A percentile compares a stretch with the other conserved stretches of the same genome.
Evolutionary conservation across 2,888 invertebrate genomes (phyloP).

Genomic region (Spilarctia lutea): DNA sequence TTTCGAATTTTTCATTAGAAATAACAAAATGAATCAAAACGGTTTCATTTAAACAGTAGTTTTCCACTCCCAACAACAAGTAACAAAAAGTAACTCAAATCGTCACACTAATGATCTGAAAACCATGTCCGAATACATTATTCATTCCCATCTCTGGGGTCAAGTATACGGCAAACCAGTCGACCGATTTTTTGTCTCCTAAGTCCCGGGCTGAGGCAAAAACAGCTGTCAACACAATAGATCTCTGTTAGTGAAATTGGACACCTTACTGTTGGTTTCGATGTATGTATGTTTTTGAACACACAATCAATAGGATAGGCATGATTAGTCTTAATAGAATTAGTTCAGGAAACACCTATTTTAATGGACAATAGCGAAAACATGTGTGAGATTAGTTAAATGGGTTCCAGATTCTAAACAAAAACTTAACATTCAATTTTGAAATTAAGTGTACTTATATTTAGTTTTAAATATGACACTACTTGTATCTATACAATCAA

Average conservation of each 20-base stretch:
- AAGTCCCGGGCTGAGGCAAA: slow-evolving; percentile 12
- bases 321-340: not conserved
- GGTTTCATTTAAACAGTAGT: not conserved
- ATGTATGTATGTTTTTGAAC: not conserved
- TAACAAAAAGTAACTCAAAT: slow-evolving; percentile 12
- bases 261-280: slow-evolving; percentile 2
- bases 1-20: not conserved
- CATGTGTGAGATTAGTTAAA: not conserved
- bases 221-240: slow-evolving; percentile 23
- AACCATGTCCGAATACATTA: slow-evolving; percentile 17
- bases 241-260: slow-evolving; percentile 12
- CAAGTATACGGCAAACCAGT: slow-evolving; percentile 23
- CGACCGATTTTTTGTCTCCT: slow-evolving; percentile 18
- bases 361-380: not conserved
- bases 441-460: not conserved
- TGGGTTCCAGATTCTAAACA: not conserved
- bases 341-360: not conserved
- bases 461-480: not conserved
- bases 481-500: not conserved
- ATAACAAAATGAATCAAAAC: not conserved
- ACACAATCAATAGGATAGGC: not conserved
- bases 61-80: not conserved
- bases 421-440: too few species aligned
- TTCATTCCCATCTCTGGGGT: slow-evolving; percentile 20
- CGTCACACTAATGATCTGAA: slow-evolving; percentile 11